These are phyloP conservation scores for Melierax canorus DNA, from an alignment of 2,113 vertebrate genomes.

Conservation along the genomic window DNA sequence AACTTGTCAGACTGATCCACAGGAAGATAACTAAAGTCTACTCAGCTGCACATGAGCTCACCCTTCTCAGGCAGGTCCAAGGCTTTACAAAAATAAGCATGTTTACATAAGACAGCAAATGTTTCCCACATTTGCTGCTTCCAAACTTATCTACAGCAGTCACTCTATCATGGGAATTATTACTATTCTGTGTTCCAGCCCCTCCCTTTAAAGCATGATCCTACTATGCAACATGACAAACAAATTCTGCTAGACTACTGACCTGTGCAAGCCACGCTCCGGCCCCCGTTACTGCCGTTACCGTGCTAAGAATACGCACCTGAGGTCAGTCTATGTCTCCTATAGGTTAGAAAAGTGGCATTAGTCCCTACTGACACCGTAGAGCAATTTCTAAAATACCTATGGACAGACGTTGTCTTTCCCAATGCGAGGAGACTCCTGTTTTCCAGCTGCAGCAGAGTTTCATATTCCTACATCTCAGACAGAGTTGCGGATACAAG, in stretches of 20 bases:
- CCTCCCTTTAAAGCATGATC: neutral
- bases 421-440: neutral
- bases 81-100: neutral
- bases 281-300: neutral
- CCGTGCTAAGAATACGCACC: neutral
- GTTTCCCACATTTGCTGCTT: neutral
- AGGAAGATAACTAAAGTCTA: neutral
- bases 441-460: neutral
- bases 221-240: neutral
- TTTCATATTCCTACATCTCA: neutral
- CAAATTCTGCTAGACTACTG: neutral
- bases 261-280: neutral
- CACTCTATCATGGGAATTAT: neutral
- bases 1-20: neutral
- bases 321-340: neutral
- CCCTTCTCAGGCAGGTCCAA: neutral
- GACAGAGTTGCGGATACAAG: neutral
- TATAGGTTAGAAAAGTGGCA: neutral
- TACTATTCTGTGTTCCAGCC: neutral
- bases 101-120: neutral
- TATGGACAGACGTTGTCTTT: neutral
- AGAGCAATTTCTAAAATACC: neutral
- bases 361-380: neutral
- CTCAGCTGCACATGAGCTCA: conserved; percentile 25
- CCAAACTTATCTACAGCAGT: neutral